Base-by-base conservation (phyloP, 2,797 vertebrate species). In the Dermochelys coriacea region DNA sequence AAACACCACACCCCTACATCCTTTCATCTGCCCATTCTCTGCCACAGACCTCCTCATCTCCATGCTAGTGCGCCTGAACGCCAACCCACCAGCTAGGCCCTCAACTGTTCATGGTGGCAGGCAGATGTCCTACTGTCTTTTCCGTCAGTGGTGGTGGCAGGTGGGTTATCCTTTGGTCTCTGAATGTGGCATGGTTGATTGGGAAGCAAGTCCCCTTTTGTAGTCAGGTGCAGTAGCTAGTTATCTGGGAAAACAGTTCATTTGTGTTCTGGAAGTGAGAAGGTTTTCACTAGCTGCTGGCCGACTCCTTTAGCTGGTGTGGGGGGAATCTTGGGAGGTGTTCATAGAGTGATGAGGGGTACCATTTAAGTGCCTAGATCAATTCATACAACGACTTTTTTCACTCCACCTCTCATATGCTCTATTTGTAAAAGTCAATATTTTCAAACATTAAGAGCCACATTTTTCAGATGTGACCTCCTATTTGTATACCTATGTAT, bases 401-500 rank as follows among this genome's bases (percentile, higher is more conserved):
- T 75, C 71, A 75, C 41, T 6, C 41, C 5, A 55, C 52, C 14
- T 91, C 64, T 81, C 80, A 84, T 59, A n/a, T 1, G 0, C 52
- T 51, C 29, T 49, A 49, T n/a, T 77, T 77, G 86, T 25, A 81
- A 61, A 47, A 0, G 0, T 79, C 41, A 3, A 31, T 47, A 29
- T 47, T 0, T 50, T 80, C 81, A 83, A 4, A 77, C 57, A 34
- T 29, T 45, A 86, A 85, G 86, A 77, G 83, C 82, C 0, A 47
- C 41, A 2, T 12, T 77, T 54, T 74, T 47, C 88, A 93, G 12
- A 68, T 59, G 61, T 12, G 47, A 77, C 1, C 1, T 57, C 55
- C 45, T 61, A 82, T 34, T 29, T 57, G 68, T 86, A 57, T 14
- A 0, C 12, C 19, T 37, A 21, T 68, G 18, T 0, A 0, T 12